Evolutionary conservation across 2,113 vertebrate genomes (phyloP).

Genomic region (Python bivittatus): DNA sequence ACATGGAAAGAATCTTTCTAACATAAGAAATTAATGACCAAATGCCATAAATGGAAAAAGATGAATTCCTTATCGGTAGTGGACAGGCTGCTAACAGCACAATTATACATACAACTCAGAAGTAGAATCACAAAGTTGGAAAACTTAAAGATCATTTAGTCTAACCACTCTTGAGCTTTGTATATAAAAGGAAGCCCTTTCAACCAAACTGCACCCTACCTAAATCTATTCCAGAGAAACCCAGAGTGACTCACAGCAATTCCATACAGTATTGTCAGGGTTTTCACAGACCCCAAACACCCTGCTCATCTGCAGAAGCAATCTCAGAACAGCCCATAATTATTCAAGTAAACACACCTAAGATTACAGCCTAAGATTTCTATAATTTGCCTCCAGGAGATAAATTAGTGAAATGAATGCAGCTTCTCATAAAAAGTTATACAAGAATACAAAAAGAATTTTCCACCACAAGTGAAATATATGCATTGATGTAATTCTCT

Average conservation of each 20-base stretch:
- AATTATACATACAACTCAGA: background rate
- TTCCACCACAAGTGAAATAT: slow-evolving; percentile 34
- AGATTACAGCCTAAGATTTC: background rate
- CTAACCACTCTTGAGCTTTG: background rate
- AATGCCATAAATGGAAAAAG: background rate
- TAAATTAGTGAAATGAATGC: slow-evolving; percentile 7
- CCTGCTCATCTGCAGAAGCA: no score
- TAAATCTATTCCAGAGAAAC: background rate
- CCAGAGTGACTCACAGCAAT: background rate
- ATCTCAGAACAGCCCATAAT: no score
- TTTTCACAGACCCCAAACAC: no score
- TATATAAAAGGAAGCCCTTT: background rate
- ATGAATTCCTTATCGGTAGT: background rate
- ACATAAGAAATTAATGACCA: background rate
- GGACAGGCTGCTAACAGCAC: background rate
- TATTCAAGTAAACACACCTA: no score
- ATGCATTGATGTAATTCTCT: slow-evolving; percentile 17
- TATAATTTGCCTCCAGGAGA: slow-evolving; percentile 54
- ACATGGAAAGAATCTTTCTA: background rate
- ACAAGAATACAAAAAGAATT: slow-evolving; percentile 50
- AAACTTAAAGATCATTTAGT: background rate
- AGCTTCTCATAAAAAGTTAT: slow-evolving; percentile 52
- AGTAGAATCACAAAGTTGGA: background rate
- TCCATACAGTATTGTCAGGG: background rate
- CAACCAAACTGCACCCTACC: background rate